phyloP scores from a whole-genome alignment of 2,797 vertebrate species.

The Hylomyscus alleni region DNA sequence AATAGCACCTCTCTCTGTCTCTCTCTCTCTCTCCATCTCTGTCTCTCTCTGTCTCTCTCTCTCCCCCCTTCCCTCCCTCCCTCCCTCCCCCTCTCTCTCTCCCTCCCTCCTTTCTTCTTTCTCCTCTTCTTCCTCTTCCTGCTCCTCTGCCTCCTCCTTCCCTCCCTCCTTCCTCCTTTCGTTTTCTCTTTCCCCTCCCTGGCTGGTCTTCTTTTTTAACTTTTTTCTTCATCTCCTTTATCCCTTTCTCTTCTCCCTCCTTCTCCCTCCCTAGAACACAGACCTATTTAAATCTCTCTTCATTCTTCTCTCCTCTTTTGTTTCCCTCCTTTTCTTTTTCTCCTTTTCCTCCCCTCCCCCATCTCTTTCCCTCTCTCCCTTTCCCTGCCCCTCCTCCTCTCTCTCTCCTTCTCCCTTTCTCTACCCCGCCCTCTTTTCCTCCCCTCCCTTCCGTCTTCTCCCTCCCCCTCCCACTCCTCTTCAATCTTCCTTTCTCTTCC shows the following conservation, averaged over 20 bases:
- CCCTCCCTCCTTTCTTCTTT: no score
- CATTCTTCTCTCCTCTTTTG: background rate
- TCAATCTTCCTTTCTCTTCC: background rate
- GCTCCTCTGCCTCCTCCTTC: background rate
- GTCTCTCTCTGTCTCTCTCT: no score
- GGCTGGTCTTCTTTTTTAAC: background rate
- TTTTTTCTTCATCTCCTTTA: background rate
- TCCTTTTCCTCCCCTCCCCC: no score
- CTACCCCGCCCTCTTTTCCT: no score
- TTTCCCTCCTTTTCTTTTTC: background rate
- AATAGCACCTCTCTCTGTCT: background rate
- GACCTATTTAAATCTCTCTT: background rate
- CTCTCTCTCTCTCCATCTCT: background rate
- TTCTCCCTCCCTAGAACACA: background rate
- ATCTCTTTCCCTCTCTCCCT: no score
- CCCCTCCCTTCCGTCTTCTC: no score
- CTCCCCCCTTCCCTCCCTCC: fast-evolving
- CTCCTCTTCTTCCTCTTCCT: background rate
- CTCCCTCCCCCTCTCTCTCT: no score
- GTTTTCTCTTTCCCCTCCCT: background rate
- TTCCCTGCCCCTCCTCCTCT: no score
- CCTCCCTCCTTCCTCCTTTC: background rate
- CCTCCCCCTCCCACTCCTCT: background rate
- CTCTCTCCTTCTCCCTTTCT: no score
- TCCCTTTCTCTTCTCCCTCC: background rate